A percentile compares a stretch with the other conserved stretches of the same genome.
phyloP scores from a whole-genome alignment of 2,888 invertebrate genomes.

The Metopia argyrocephala region DNA sequence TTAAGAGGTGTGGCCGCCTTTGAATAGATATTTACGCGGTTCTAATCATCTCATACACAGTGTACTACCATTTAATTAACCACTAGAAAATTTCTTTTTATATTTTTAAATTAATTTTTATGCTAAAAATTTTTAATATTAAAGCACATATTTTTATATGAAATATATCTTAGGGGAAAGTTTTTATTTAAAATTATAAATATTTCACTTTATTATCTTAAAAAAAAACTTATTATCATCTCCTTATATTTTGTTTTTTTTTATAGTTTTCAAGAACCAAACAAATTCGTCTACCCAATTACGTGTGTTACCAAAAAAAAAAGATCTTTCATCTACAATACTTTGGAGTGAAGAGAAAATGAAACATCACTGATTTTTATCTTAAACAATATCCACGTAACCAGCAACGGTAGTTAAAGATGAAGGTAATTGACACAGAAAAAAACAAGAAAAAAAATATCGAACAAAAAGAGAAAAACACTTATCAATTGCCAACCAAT shows the following conservation, averaged over 20 bases:
- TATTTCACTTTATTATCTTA: slow-evolving; percentile 4
- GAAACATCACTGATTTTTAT: slow-evolving; percentile 35
- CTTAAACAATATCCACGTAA: slow-evolving; percentile 12
- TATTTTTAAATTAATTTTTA: neutral
- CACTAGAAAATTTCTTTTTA: neutral
- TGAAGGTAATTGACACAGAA: slow-evolving; percentile 59
- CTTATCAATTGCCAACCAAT: slow-evolving; percentile 40
- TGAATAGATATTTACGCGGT: no score
- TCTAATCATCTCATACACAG: no score
- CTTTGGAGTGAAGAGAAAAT: neutral
- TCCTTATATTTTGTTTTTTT: neutral
- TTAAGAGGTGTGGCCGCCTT: no score
- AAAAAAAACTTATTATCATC: neutral
- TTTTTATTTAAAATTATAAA: slow-evolving; percentile 8
- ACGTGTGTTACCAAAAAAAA: neutral
- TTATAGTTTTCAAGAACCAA: neutral
- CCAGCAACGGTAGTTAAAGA: slow-evolving; percentile 29
- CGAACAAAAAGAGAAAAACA: slow-evolving; percentile 11
- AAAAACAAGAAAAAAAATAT: slow-evolving; percentile 4
- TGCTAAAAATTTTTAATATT: neutral
- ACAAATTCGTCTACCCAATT: no score
- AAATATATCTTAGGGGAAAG: neutral
- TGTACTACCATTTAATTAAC: no score
- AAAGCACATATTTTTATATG: neutral
- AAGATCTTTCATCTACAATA: neutral